phyloP scores from a whole-genome alignment of 2,113 vertebrate species.

The Megalops atlanticus region DNA sequence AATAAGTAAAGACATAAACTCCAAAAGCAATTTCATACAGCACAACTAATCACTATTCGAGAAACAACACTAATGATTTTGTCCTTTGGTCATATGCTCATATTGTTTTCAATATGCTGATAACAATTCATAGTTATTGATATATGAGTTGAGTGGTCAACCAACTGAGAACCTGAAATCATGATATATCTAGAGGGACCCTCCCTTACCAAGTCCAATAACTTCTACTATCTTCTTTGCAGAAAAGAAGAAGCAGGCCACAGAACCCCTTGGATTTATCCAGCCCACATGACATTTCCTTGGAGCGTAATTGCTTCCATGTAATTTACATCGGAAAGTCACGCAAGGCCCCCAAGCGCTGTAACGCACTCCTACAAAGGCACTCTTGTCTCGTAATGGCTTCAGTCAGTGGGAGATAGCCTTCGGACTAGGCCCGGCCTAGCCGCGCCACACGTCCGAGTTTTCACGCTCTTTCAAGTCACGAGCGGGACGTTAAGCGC shows the following conservation, averaged over 20 bases:
- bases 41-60: too few species aligned
- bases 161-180: too few species aligned
- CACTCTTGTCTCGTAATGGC: slow-evolving; percentile 70
- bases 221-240: not conserved
- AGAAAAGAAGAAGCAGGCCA: slow-evolving; percentile 44
- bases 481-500: slow-evolving; percentile 43
- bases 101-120: too few species aligned
- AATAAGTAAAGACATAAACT: too few species aligned
- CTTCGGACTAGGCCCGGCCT: slow-evolving; percentile 50
- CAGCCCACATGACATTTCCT: slow-evolving; percentile 70
- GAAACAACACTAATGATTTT: too few species aligned
- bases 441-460: slow-evolving; percentile 57
- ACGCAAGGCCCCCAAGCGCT: slow-evolving; percentile 64
- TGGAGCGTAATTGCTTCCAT: slow-evolving; percentile 77
- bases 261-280: slow-evolving; percentile 60
- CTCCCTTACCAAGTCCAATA: not conserved
- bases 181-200: too few species aligned
- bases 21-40: too few species aligned
- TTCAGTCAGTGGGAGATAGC: slow-evolving; percentile 53
- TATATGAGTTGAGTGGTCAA: too few species aligned
- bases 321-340: slow-evolving; percentile 73
- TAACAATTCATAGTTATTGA: too few species aligned
- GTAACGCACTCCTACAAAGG: slow-evolving; percentile 64
- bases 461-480: slow-evolving; percentile 57
- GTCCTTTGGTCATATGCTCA: too few species aligned